Percentiles rank a stretch among this genome's conserved stretches.
Conservation (phyloP, 2,797 vertebrate genomes). For the Danio tinwini region DNA sequence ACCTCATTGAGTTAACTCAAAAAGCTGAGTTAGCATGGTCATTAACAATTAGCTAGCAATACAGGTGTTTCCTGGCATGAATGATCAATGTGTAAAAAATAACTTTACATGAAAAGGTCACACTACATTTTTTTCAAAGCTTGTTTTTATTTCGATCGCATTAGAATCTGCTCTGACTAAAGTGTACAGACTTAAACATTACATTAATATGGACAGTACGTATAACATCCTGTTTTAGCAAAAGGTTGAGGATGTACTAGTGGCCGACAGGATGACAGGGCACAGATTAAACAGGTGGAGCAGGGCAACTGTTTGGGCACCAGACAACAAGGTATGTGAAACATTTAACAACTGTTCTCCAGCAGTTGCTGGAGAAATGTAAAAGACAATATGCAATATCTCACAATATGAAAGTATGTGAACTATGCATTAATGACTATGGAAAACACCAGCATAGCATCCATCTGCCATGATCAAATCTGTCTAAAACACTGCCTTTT, state of each 20-base stretch:
- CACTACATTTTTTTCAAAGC: background rate
- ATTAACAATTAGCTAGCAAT: no score
- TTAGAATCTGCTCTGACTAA: background rate
- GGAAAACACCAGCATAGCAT: conserved; percentile 13
- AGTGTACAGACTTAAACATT: background rate
- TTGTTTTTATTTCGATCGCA: background rate
- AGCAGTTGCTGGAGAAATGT: conserved; percentile 45
- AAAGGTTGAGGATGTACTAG: background rate
- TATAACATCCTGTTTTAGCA: background rate
- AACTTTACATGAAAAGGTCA: background rate
- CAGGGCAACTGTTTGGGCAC: conserved; percentile 57
- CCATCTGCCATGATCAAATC: background rate
- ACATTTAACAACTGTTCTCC: conserved; percentile 66
- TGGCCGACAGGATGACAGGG: background rate
- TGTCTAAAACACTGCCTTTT: background rate
- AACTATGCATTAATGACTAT: conserved; percentile 26
- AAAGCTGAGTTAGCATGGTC: no score
- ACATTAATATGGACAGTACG: background rate
- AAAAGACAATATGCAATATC: conserved; percentile 2
- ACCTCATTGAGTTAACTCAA: no score
- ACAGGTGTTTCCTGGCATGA: no score
- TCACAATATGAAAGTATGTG: conserved; percentile 17
- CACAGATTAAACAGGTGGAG: conserved; percentile 54
- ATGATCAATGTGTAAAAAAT: background rate
- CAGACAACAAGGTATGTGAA: conserved; percentile 60